Conservation (phyloP, 2,888 invertebrate genomes). For the Eumerus sabulonum region DNA sequence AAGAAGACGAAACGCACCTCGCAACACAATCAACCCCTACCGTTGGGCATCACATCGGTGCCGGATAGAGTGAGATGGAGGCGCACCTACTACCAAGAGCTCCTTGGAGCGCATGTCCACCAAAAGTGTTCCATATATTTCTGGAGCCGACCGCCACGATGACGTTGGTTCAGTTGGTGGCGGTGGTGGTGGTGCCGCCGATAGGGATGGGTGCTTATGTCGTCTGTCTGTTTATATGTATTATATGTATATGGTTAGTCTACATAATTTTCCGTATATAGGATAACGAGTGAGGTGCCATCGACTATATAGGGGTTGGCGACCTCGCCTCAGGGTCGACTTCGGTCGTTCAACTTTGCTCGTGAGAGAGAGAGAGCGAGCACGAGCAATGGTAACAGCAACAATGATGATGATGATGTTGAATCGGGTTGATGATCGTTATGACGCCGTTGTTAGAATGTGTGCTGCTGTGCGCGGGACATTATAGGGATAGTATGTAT, state of each 20-base stretch:
- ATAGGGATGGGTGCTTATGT: conserved; percentile 35
- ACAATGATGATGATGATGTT: conserved; percentile 21
- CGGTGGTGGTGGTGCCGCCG: neutral
- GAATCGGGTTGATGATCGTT: neutral
- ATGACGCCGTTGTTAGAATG: conserved; percentile 12
- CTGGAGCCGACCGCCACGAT: conserved; percentile 32
- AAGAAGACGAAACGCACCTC: conserved; percentile 25
- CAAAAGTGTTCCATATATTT: conserved; percentile 61
- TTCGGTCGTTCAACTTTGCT: conserved; percentile 77
- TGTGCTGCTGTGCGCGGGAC: neutral
- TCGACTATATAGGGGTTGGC: conserved; percentile 76
- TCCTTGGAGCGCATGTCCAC: conserved; percentile 54
- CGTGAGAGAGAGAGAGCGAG: conserved; percentile 22
- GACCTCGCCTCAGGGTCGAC: conserved; percentile 80
- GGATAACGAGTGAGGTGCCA: conserved; percentile 62
- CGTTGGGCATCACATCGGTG: neutral
- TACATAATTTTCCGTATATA: conserved; percentile 62
- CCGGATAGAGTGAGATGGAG: neutral
- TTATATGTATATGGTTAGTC: conserved; percentile 57
- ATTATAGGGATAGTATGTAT: neutral
- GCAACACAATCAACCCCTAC: conserved; percentile 30
- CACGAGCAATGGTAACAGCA: conserved; percentile 17
- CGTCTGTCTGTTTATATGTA: conserved; percentile 37
- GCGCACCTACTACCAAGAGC: conserved; percentile 34
- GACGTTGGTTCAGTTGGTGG: neutral